phyloP scores from a whole-genome alignment of 2,797 vertebrate species.

The Lutjanus campechanus region DNA sequence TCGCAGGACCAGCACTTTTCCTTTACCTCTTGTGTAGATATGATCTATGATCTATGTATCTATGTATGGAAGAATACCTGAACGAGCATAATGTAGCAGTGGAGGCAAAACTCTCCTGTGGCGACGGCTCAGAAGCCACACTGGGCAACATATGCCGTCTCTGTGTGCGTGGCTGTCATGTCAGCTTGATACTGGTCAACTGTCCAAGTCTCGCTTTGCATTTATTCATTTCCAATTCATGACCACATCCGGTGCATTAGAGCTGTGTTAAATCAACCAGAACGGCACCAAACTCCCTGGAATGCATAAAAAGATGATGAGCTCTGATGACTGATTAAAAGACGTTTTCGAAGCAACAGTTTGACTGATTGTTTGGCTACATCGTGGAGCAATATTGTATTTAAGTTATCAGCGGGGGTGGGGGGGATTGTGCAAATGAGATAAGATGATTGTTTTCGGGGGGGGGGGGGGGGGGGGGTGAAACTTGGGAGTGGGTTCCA shows the following conservation, averaged over 20 bases:
- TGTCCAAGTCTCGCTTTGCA: constrained; percentile 70
- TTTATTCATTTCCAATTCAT: constrained; percentile 74
- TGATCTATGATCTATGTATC: background rate
- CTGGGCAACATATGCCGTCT: constrained; percentile 75
- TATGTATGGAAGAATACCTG: constrained; percentile 40
- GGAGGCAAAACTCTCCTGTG: constrained; percentile 49
- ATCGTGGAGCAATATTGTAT: background rate
- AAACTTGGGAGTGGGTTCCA: constrained; percentile 30
- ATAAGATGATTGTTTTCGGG: constrained; percentile 38
- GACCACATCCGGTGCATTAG: constrained; percentile 53
- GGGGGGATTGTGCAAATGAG: constrained; percentile 10
- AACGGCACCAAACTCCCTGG: constrained; percentile 40
- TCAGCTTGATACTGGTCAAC: constrained; percentile 75
- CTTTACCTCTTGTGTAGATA: background rate
- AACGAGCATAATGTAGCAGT: constrained; percentile 18
- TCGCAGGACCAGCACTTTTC: background rate
- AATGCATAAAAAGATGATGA: constrained; percentile 52
- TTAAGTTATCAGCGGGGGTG: background rate
- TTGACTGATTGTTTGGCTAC: constrained; percentile 1
- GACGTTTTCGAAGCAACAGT: constrained; percentile 34
- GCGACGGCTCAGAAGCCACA: constrained; percentile 60
- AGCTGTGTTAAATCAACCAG: constrained; percentile 62
- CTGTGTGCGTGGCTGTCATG: constrained; percentile 65
- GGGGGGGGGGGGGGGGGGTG: background rate
- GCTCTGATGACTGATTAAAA: constrained; percentile 52